A percentile compares a stretch with the other conserved stretches of the same genome.
Conservation (phyloP, 2,888 invertebrate genomes). For the Proisotoma minuta region DNA sequence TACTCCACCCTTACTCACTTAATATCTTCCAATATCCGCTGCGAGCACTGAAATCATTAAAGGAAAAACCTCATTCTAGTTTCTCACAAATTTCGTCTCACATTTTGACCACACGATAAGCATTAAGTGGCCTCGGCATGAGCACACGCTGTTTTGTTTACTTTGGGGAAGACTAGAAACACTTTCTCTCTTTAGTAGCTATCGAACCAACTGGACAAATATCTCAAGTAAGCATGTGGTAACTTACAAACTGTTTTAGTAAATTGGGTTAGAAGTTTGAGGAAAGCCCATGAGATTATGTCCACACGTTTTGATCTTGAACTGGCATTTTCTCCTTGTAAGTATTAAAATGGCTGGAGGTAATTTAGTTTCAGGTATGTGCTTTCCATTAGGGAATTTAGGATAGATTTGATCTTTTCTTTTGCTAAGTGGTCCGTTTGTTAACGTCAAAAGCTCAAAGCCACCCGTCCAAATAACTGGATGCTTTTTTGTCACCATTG, state of each 20-base stretch:
- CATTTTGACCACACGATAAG: too few relatives aligned
- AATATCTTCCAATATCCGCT: neutral
- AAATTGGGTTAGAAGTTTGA: too few relatives aligned
- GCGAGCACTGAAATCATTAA: neutral
- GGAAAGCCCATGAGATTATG: too few relatives aligned
- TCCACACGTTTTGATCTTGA: too few relatives aligned
- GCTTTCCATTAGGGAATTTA: slow-evolving; percentile 12
- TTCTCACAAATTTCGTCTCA: too few relatives aligned
- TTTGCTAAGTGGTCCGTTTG: neutral
- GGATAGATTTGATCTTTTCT: slow-evolving; percentile 11
- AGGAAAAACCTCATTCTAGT: neutral
- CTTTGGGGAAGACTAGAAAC: too few relatives aligned
- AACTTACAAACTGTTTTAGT: too few relatives aligned
- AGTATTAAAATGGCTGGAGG: neutral
- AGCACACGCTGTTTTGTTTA: too few relatives aligned
- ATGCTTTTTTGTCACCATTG: neutral
- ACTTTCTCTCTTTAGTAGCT: neutral
- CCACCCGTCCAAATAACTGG: neutral
- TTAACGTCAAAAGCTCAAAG: neutral
- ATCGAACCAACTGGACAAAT: slow-evolving; percentile 2
- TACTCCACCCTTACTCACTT: too few relatives aligned
- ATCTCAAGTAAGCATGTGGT: too few relatives aligned
- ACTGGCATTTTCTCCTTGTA: neutral
- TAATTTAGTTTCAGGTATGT: slow-evolving; percentile 8
- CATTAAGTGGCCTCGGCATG: too few relatives aligned